phyloP scores from a whole-genome alignment of 2,888 invertebrate species.

The Conistra vaccinii region DNA sequence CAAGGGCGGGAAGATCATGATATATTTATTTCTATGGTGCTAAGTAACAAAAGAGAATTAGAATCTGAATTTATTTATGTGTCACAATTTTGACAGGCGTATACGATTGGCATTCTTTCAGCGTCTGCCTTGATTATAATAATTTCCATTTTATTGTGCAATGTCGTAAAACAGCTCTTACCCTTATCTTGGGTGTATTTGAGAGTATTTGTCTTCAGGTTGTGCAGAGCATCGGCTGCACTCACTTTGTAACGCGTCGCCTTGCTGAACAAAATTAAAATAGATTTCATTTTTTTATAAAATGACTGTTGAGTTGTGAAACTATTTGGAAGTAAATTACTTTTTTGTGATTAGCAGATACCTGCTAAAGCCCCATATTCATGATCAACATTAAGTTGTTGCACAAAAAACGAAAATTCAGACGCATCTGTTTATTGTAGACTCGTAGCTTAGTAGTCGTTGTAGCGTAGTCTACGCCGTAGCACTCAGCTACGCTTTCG shows the following conservation, averaged over 20 bases:
- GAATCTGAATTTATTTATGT: no score
- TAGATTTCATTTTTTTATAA: not conserved
- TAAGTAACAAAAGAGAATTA: not conserved
- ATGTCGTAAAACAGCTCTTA: not conserved
- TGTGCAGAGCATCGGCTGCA: slow-evolving; percentile 21
- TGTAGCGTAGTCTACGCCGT: slow-evolving; percentile 22
- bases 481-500: slow-evolving; percentile 23
- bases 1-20: not conserved
- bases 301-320: not conserved
- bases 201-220: slow-evolving; percentile 15
- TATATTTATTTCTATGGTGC: not conserved
- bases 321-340: no score
- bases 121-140: not conserved
- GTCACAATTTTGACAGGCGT: not conserved
- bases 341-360: not conserved
- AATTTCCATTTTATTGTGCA: not conserved
- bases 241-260: slow-evolving; percentile 11
- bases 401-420: not conserved
- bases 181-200: not conserved
- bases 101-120: not conserved
- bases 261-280: not conserved
- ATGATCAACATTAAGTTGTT: not conserved
- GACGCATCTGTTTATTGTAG: not conserved
- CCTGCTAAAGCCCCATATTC: not conserved
- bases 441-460: not conserved